phyloP scores from a whole-genome alignment of 2,888 invertebrate species.

The Coenonympha arcania region DNA sequence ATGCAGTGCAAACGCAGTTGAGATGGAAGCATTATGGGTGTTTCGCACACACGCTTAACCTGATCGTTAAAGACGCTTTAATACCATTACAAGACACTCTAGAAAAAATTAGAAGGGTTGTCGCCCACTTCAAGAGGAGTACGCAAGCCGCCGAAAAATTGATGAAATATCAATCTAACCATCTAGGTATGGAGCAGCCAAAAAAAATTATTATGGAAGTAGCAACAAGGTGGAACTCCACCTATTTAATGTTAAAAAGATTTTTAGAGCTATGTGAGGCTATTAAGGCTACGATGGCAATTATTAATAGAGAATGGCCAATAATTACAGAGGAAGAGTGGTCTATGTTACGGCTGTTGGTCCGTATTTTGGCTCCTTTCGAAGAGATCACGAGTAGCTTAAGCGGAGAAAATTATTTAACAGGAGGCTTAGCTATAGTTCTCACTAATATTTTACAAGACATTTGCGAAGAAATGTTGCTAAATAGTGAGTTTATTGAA shows the following conservation, averaged over 20 bases:
- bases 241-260: no score
- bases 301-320: neutral
- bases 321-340: neutral
- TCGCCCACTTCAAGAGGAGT: neutral
- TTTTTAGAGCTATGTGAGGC: no score
- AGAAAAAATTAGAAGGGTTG: neutral
- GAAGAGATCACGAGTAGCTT: neutral
- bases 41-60: neutral
- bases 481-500: neutral
- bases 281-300: no score
- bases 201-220: neutral
- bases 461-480: neutral
- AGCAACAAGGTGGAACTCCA: constrained; percentile 16
- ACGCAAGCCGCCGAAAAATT: neutral
- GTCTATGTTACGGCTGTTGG: neutral
- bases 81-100: neutral
- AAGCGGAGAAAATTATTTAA: neutral
- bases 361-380: neutral
- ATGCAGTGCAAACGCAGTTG: neutral
- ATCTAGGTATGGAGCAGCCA: no score
- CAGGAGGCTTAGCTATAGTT: neutral
- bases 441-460: neutral
- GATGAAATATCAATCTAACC: neutral
- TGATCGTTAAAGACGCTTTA: neutral
- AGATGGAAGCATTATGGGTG: neutral